Conservation (phyloP, 2,113 vertebrate species). For the Thomomys bottae region DNA sequence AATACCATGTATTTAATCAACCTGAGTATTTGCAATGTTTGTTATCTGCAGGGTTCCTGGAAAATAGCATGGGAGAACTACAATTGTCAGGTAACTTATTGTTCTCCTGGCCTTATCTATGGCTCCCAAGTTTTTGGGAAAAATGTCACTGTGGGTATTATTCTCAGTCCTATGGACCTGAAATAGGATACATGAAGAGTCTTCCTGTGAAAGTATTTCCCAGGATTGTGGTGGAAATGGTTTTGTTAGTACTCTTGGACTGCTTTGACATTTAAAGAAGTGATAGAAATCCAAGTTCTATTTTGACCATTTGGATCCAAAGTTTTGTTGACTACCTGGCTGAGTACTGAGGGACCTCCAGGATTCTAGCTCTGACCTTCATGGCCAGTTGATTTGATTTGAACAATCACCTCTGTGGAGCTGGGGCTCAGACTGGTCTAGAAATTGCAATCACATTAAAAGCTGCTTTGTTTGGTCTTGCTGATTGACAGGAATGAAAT, state of each 20-base stretch:
- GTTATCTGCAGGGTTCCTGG: not conserved
- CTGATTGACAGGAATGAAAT: constrained; percentile 36
- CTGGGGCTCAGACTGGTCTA: not conserved
- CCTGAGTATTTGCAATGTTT: not conserved
- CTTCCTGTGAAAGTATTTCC: constrained; percentile 30
- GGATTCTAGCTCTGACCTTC: too few species aligned
- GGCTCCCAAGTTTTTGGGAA: constrained; percentile 72
- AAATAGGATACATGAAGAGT: constrained; percentile 53
- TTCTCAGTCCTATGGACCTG: constrained; percentile 67
- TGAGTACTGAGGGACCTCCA: not conserved
- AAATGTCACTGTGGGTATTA: constrained; percentile 60
- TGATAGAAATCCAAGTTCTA: not conserved
- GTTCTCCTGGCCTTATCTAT: constrained; percentile 4
- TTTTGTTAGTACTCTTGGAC: constrained; percentile 63
- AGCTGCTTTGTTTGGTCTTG: constrained; percentile 35
- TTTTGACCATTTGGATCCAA: not conserved
- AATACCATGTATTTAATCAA: not conserved
- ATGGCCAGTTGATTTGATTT: not conserved
- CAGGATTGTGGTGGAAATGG: constrained; percentile 50
- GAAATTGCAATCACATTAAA: constrained; percentile 13
- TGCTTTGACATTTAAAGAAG: constrained; percentile 56
- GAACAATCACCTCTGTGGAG: not conserved
- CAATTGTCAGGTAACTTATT: constrained; percentile 71
- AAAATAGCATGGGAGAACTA: not conserved
- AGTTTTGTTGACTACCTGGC: not conserved